phyloP scores from a whole-genome alignment of 2,888 invertebrate genomes.

The Cheilosia scutellata region DNA sequence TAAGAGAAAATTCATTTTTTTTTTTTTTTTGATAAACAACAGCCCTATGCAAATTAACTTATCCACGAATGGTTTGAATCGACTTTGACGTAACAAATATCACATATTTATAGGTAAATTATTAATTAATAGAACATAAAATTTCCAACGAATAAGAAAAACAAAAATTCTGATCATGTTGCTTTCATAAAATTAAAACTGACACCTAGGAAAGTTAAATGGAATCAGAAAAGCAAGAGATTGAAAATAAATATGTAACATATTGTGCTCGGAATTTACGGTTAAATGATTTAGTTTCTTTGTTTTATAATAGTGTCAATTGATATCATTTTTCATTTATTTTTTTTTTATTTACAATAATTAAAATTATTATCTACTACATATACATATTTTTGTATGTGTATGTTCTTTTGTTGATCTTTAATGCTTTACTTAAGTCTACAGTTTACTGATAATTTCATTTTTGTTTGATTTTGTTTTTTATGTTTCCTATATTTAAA shows the following conservation, averaged over 20 bases:
- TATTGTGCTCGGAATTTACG: slow-evolving; percentile 63
- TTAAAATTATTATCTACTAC: slow-evolving; percentile 56
- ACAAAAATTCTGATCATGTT: slow-evolving; percentile 27
- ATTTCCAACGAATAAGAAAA: background rate
- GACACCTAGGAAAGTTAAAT: slow-evolving; percentile 3
- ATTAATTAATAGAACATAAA: slow-evolving; percentile 7
- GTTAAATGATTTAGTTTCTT: slow-evolving; percentile 36
- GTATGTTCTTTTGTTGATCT: slow-evolving; percentile 50
- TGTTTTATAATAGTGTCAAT: slow-evolving; percentile 36
- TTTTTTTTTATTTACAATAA: slow-evolving; percentile 62
- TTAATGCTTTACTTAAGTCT: slow-evolving; percentile 69
- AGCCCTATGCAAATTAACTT: background rate
- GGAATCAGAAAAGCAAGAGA: slow-evolving; percentile 19
- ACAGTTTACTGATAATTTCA: slow-evolving; percentile 71
- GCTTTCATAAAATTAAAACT: slow-evolving; percentile 21
- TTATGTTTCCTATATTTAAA: slow-evolving; percentile 23
- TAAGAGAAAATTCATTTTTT: too few relatives aligned
- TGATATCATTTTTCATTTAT: slow-evolving; percentile 33
- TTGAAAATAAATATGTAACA: slow-evolving; percentile 46
- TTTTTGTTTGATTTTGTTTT: slow-evolving; percentile 35
- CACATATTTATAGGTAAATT: slow-evolving; percentile 43
- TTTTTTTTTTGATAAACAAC: background rate
- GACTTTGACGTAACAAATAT: slow-evolving; percentile 37
- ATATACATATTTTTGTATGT: slow-evolving; percentile 49
- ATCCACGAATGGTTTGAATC: slow-evolving; percentile 1